Evolutionary conservation across 2,113 vertebrate genomes (phyloP).

Genomic region (Mesitornis unicolor): DNA sequence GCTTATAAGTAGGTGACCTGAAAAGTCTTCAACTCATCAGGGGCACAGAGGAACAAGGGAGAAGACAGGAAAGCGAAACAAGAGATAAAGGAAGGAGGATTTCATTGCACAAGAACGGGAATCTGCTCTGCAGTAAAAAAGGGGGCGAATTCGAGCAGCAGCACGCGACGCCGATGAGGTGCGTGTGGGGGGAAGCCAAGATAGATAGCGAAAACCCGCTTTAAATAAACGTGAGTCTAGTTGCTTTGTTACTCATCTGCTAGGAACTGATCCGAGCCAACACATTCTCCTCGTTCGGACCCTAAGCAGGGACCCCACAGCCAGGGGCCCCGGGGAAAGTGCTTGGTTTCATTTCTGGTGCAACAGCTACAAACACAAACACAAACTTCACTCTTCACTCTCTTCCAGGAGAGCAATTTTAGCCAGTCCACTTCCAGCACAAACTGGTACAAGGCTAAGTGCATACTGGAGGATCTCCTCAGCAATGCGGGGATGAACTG

Average conservation of each 20-base stretch:
- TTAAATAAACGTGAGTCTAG: neutral
- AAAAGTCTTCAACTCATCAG: neutral
- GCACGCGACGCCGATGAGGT: neutral
- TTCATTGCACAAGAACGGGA: neutral
- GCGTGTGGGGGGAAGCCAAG: neutral
- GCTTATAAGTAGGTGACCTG: neutral
- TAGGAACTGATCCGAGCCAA: slow-evolving; percentile 23
- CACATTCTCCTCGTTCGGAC: neutral
- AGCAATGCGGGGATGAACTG: neutral
- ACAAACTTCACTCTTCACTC: neutral
- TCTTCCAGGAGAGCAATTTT: slow-evolving; percentile 23
- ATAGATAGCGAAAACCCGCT: neutral
- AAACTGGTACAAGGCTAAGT: neutral
- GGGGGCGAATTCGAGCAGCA: neutral
- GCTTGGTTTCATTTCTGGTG: slow-evolving; percentile 35
- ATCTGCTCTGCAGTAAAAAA: slow-evolving; percentile 10
- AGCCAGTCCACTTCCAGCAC: slow-evolving; percentile 13
- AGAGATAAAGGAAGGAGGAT: neutral
- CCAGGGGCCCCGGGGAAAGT: slow-evolving; percentile 11
- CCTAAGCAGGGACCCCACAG: neutral
- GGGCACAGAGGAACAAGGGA: neutral
- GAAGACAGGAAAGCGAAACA: neutral
- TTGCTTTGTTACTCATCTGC: slow-evolving; percentile 3
- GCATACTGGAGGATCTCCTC: neutral
- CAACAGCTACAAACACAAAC: slow-evolving; percentile 28